phyloP scores from a whole-genome alignment of 2,113 vertebrate species.

The Indicator maculatus region DNA sequence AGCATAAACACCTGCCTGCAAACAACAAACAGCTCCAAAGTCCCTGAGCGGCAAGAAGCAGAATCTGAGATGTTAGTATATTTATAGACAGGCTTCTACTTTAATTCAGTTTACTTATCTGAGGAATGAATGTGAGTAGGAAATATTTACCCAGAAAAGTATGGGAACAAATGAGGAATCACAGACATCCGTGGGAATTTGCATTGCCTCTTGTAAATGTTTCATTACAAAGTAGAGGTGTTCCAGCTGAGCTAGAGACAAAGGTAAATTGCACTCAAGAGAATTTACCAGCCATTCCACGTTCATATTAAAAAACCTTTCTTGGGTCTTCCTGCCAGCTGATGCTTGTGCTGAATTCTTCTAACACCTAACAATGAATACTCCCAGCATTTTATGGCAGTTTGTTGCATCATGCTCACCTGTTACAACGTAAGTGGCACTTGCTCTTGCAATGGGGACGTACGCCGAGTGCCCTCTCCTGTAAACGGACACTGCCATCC shows the following conservation, averaged over 20 bases:
- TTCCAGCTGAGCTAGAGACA: neutral
- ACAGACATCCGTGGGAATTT: neutral
- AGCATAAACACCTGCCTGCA: neutral
- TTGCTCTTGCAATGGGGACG: conserved; percentile 81
- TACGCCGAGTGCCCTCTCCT: conserved; percentile 77
- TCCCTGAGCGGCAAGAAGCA: neutral
- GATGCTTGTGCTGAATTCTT: neutral
- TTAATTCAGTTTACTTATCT: neutral
- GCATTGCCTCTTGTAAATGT: neutral
- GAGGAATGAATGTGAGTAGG: neutral
- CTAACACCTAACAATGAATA: neutral
- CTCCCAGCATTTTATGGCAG: neutral
- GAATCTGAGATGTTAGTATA: neutral
- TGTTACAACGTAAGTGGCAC: conserved; percentile 81
- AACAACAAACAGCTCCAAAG: neutral
- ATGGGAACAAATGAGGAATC: neutral
- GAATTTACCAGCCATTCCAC: conserved; percentile 1
- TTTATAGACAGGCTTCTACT: neutral
- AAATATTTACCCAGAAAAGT: neutral
- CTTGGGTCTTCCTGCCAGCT: neutral
- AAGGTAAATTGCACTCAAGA: neutral
- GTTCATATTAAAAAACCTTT: neutral
- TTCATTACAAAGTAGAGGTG: neutral
- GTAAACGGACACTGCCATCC: conserved; percentile 88
- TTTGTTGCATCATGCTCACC: conserved; percentile 72